These are phyloP conservation scores for Psettodes erumei DNA, from an alignment of 2,113 vertebrate genomes.

Conservation along the genomic window DNA sequence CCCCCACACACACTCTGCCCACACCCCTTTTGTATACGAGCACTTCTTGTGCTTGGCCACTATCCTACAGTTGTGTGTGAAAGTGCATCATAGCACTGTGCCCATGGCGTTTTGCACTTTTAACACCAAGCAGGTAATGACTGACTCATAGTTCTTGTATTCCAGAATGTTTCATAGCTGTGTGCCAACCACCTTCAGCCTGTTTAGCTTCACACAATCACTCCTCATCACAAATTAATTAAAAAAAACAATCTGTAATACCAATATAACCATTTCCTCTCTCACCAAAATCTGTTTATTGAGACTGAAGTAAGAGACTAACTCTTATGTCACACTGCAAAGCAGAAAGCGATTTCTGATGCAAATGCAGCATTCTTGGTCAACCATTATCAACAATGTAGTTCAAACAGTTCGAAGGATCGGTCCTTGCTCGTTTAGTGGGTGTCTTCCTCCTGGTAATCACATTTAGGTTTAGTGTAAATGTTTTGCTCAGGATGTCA, in stretches of 20 bases:
- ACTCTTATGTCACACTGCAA: neutral
- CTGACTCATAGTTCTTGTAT: no score
- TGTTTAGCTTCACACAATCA: neutral
- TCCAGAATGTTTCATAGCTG: neutral
- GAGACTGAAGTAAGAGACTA: neutral
- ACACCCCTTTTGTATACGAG: neutral
- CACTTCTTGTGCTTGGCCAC: slow-evolving; percentile 6
- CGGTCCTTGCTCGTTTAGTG: neutral
- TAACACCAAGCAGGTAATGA: no score
- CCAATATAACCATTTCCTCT: neutral
- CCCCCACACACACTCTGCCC: neutral
- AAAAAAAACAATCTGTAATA: no score
- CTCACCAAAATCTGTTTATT: neutral
- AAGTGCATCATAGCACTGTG: no score
- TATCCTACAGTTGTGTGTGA: slow-evolving; percentile 14
- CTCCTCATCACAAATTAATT: neutral
- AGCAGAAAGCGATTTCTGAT: neutral
- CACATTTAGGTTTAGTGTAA: neutral
- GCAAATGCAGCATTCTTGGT: neutral
- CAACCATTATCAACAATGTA: neutral
- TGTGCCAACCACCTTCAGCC: neutral
- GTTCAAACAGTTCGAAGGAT: neutral
- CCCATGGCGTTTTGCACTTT: no score
- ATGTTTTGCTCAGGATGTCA: neutral
- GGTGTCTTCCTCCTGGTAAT: neutral